Evolutionary conservation across 2,113 vertebrate species (phyloP).

Genomic region (Leuciscus idus): DNA sequence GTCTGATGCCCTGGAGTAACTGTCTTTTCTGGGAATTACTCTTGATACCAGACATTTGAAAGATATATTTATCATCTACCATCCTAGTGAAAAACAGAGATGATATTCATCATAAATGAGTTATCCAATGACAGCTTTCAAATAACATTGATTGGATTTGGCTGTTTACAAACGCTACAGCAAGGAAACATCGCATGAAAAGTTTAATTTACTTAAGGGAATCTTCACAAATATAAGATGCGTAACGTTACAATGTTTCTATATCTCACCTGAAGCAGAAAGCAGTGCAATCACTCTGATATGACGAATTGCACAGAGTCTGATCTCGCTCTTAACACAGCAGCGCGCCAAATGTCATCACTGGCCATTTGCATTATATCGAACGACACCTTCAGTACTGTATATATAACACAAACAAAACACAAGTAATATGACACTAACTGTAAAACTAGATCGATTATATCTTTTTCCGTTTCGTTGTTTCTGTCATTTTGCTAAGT

Average conservation of each 20-base stretch:
- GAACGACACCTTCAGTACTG: not conserved
- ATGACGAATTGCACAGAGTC: not conserved
- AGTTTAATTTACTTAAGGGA: not conserved
- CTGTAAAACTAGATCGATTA: not conserved
- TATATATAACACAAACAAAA: not conserved
- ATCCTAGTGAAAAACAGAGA: slow-evolving; percentile 58
- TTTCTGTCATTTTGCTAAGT: not conserved
- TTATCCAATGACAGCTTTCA: not conserved
- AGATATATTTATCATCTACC: slow-evolving; percentile 62
- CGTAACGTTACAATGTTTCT: not conserved
- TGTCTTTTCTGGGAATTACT: slow-evolving; percentile 63
- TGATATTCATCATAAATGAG: not conserved
- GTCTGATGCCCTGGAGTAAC: slow-evolving; percentile 68
- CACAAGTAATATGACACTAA: not conserved
- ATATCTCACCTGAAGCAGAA: not conserved
- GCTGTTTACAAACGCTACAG: not conserved
- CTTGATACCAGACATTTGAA: slow-evolving; percentile 80
- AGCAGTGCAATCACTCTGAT: not conserved
- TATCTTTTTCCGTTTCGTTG: not conserved
- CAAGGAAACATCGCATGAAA: not conserved
- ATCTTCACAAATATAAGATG: not conserved
- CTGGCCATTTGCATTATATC: not conserved
- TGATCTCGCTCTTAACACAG: not conserved
- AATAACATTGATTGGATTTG: not conserved
- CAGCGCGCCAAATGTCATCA: not conserved